phyloP scores from a whole-genome alignment of 2,113 vertebrate species.

The Leptodactylus fuscus region DNA sequence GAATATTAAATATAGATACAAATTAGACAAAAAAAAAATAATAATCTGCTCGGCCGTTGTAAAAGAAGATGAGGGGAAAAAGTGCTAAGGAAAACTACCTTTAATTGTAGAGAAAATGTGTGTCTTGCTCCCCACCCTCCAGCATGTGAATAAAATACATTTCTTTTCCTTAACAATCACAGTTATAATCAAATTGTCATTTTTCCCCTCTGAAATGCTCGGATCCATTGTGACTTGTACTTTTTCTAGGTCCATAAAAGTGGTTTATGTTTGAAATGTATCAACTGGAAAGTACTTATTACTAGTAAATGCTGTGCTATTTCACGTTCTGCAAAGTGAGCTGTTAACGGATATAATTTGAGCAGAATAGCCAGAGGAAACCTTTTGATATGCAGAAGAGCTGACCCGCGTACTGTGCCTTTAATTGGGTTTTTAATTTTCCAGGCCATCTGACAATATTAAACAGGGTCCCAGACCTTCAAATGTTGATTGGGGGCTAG shows the following conservation, averaged over 20 bases:
- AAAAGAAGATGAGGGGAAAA: constrained; percentile 84
- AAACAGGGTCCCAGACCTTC: constrained; percentile 98
- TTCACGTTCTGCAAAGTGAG: constrained; percentile 98
- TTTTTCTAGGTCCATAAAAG: constrained; percentile 88
- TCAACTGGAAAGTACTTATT: constrained; percentile 96
- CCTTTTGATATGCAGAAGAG: constrained; percentile 99
- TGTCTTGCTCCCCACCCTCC: constrained; percentile 76
- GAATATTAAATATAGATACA: constrained; percentile 76
- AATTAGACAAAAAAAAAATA: constrained; percentile 80
- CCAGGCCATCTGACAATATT: constrained; percentile 99
- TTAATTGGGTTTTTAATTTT: constrained; percentile 99
- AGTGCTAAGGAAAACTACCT: constrained; percentile 80
- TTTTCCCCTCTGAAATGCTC: constrained; percentile 89
- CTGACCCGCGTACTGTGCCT: constrained; percentile 97
- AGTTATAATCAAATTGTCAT: constrained; percentile 85
- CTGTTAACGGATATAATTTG: constrained; percentile 99
- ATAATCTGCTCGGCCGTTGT: constrained; percentile 83
- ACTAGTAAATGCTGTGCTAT: constrained; percentile 94
- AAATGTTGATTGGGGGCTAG: constrained; percentile 91
- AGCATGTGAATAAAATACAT: constrained; percentile 91
- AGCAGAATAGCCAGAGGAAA: constrained; percentile 96
- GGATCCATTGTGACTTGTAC: constrained; percentile 95
- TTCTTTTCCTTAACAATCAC: constrained; percentile 85
- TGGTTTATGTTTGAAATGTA: constrained; percentile 96
- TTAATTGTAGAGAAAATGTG: constrained; percentile 88